Base-by-base conservation (phyloP, 2,113 vertebrate species). In the Ptychochromis oligacanthus region DNA sequence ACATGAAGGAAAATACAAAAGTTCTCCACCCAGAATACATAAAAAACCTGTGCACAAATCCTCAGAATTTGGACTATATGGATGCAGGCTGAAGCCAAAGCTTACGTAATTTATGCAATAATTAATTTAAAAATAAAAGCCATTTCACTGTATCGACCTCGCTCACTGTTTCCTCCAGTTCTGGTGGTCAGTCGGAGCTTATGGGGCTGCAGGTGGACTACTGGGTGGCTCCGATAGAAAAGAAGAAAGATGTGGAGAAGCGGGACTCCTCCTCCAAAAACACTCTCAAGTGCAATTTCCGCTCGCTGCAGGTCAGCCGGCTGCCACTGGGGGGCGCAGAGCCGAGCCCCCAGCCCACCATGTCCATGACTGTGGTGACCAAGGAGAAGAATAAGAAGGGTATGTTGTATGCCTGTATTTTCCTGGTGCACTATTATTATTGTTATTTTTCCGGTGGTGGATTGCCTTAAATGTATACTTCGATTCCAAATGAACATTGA, bases 311-410 rank as follows among this genome's bases (percentile, higher is more conserved):
- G 96, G 98, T 99, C 96, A 98, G 98, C 97, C 96, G 98, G 96
- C 94, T 99, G 85, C 97, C 98, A 82, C 93, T 94, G 62, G 94
- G 95, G 2, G 95, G 95, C 1, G 94, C 96, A 0, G 98, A 99
- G 91, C 93, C 89, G 2, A 84, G 93, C 24, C 82, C 95, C 85
- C 95, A 96, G 67, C 97, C 97, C 70, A 96, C 96, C 11, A 99
- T 99, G 98, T 98, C 97, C 82, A 99, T 99, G 98, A 99, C 96
- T 0, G 97, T 99, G 0, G 98, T 99, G 90, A 99, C 97, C 79
- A 99, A 99, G 95, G 98, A 99, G 93, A 99, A 99, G 94, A 98
- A 99, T 88, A 99, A 99, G 88, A 99, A 99, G 90, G 98, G 98
- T 99, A 77, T 92, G 82, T 11, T 7, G 13, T 20, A 26, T 31